Evolutionary conservation across 2,113 vertebrate genomes (phyloP).

Genomic region (Chaetura pelagica): DNA sequence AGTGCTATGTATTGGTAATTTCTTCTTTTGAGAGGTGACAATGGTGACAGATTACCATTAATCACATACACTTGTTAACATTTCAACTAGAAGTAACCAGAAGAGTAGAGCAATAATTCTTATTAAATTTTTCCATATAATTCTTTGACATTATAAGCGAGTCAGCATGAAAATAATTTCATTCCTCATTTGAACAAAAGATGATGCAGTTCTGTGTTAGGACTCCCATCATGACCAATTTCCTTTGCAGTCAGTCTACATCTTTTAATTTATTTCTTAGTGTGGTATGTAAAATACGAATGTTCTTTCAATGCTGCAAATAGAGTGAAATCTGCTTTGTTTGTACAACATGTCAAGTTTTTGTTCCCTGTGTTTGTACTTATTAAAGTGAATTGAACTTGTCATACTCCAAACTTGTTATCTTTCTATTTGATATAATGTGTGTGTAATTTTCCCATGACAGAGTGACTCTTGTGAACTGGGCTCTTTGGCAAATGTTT

Average conservation of each 20-base stretch:
- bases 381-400: not conserved
- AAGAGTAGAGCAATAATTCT: not conserved
- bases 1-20: not conserved
- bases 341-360: not conserved
- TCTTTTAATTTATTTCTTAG: not conserved
- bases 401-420: not conserved
- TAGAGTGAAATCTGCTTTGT: not conserved
- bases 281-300: not conserved
- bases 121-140: not conserved
- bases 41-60: not conserved
- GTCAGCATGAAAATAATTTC: not conserved
- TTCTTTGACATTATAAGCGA: not conserved
- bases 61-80: not conserved
- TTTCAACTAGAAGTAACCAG: not conserved
- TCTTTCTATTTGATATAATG: not conserved
- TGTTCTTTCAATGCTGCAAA: not conserved
- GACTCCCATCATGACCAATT: not conserved
- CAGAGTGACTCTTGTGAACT: not conserved
- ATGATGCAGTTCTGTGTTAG: not conserved
- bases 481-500: not conserved
- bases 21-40: not conserved
- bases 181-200: not conserved
- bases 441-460: not conserved
- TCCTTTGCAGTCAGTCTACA: not conserved
- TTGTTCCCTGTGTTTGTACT: not conserved